These are phyloP conservation scores for Herminia tarsipennalis DNA, from an alignment of 2,888 invertebrate genomes.

Conservation along the genomic window DNA sequence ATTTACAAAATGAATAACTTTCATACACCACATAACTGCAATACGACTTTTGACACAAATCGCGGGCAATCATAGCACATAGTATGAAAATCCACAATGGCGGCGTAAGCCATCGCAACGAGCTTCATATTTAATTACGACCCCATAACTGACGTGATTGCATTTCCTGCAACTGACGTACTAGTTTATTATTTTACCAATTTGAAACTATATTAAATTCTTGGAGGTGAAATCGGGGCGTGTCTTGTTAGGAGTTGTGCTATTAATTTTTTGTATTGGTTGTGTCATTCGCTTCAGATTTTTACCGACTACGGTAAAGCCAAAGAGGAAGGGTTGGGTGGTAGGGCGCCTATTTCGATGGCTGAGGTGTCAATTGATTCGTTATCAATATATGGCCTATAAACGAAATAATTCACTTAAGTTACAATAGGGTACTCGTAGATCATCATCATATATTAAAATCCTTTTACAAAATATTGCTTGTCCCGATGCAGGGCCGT, in stretches of 20 bases:
- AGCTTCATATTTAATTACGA: constrained; percentile 77
- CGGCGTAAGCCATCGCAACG: constrained; percentile 52
- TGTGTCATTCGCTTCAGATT: too few relatives aligned
- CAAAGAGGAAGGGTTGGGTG: too few relatives aligned
- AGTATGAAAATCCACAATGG: constrained; percentile 50
- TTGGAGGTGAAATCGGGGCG: constrained; percentile 62
- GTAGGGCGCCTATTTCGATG: too few relatives aligned
- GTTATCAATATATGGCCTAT: too few relatives aligned
- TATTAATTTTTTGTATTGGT: constrained; percentile 23
- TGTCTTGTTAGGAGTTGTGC: constrained; percentile 36
- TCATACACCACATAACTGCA: constrained; percentile 8
- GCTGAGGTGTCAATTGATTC: too few relatives aligned
- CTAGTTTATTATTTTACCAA: constrained; percentile 80
- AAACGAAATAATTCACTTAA: too few relatives aligned
- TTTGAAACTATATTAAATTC: constrained; percentile 80
- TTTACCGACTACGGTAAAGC: too few relatives aligned
- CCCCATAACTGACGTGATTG: constrained; percentile 77
- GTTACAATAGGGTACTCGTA: too few relatives aligned
- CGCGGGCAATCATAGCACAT: constrained; percentile 23
- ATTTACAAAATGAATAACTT: too few relatives aligned
- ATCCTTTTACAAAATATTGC: too few relatives aligned
- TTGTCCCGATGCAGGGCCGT: too few relatives aligned
- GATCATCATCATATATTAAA: too few relatives aligned
- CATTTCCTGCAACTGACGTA: constrained; percentile 79
- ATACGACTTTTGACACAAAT: constrained; percentile 29